These are phyloP conservation scores for Andrena hattorfiana DNA, from an alignment of 2,888 invertebrate species.

Conservation along the genomic window DNA sequence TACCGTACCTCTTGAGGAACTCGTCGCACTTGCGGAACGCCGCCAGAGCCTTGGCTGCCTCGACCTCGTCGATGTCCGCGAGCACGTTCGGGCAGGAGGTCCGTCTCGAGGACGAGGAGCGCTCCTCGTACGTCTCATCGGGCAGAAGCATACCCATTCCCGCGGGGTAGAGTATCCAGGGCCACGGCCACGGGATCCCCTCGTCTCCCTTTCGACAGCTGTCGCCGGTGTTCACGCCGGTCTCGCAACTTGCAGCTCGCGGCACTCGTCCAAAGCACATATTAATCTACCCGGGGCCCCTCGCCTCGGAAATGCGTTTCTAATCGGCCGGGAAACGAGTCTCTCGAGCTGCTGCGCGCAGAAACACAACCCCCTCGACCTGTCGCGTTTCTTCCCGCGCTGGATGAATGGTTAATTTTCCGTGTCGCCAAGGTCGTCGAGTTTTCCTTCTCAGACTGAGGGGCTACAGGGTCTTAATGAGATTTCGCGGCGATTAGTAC, in stretches of 20 bases:
- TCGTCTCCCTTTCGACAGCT: constrained; percentile 58
- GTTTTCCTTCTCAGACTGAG: background rate
- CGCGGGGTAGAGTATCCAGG: constrained; percentile 50
- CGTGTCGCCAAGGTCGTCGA: background rate
- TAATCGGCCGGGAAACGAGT: constrained; percentile 53
- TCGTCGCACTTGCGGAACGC: constrained; percentile 88
- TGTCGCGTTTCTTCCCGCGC: background rate
- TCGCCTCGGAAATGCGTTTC: constrained; percentile 52
- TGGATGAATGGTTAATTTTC: constrained; percentile 24
- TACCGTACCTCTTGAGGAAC: constrained; percentile 88
- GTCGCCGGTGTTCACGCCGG: constrained; percentile 64
- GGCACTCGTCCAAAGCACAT: constrained; percentile 77
- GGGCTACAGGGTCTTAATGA: constrained; percentile 16
- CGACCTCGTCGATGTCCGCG: constrained; percentile 77
- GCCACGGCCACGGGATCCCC: constrained; percentile 33
- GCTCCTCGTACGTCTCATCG: constrained; percentile 92
- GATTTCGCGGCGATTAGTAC: constrained; percentile 35
- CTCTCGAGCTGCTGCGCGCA: constrained; percentile 12
- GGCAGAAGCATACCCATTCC: constrained; percentile 89
- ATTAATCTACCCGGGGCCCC: constrained; percentile 68
- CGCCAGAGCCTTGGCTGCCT: constrained; percentile 82
- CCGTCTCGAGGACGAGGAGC: constrained; percentile 74
- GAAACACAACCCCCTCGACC: background rate
- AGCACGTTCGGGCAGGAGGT: constrained; percentile 73
- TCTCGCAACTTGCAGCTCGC: constrained; percentile 62